Evolutionary conservation across 2,888 invertebrate species (phyloP).

Genomic region (Oegoconia quadripuncta): DNA sequence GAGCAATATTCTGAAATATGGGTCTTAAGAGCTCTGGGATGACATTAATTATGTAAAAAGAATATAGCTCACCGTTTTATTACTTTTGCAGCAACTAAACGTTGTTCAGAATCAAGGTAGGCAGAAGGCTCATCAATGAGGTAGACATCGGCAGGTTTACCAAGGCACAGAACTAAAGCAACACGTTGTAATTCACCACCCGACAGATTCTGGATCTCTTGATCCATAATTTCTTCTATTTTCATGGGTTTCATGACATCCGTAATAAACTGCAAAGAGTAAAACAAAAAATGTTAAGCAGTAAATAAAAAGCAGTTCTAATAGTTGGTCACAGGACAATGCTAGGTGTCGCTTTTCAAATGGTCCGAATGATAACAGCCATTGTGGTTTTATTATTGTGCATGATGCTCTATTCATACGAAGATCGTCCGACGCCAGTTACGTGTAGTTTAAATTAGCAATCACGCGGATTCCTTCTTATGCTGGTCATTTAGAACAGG

Average conservation of each 20-base stretch:
- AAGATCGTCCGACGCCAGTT: no score
- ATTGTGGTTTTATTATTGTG: no score
- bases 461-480: no score
- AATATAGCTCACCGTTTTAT: conserved; percentile 88
- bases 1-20: no score
- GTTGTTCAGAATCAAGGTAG: conserved; percentile 99
- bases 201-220: conserved; percentile 98
- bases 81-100: conserved; percentile 99
- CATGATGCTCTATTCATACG: no score
- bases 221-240: conserved; percentile 98
- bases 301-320: no score
- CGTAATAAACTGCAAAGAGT: conserved; percentile 88
- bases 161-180: conserved; percentile 96
- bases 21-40: no score
- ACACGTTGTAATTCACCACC: conserved; percentile 99
- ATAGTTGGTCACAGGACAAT: no score
- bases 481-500: no score
- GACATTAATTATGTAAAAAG: background rate
- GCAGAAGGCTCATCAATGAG: conserved; percentile 99
- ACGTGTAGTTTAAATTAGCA: no score
- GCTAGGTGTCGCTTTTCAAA: no score
- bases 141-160: conserved; percentile 99
- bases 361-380: no score
- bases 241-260: conserved; percentile 99
- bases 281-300: background rate